Base-by-base conservation (phyloP, 2,113 vertebrate species). In the Halcyon malimbica region DNA sequence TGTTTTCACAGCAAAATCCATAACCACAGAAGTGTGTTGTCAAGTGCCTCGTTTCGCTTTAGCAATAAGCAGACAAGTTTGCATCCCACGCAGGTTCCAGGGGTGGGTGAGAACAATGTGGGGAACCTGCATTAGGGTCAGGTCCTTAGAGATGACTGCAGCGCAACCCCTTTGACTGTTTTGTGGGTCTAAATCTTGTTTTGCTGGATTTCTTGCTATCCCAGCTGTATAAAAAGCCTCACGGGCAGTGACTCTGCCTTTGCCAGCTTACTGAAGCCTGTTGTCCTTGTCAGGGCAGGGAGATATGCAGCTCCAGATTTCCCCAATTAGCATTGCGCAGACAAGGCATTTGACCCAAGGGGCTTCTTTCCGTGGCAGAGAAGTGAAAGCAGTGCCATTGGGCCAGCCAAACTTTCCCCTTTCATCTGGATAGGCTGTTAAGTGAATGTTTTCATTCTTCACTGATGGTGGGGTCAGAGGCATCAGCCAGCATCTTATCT, bases 401-500 rank as follows among this genome's bases (percentile, higher is more conserved):
- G 64, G 48, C 48, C 15, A 53, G 48, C 13, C 88, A 50, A 57
- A 17, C 77, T 60, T 63, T 79, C 16, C 54, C 33, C 88, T 96
- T 97, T 91, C 90, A 96, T 96, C 77, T 96, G 81, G 41, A 95
- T 93, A 89, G 82, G 91, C 91, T 65, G 57, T 94, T 89, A 94
- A 96, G 94, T 64, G 90, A 87, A 86, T 62, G 16, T n/a, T 96
- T 92, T n/a, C n/a, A n/a, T 77, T 88, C 83, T 88, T 77, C 23
- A 5, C 39, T 68, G 69, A n/a, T 64, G 56, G 21, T 21, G 29
- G 35, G 59, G 12, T 82, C 26, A 3, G 35, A 89, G 21, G 44
- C 92, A 41, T 57, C 80, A 39, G 77, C 77, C 87, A 69, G 74
- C 33, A 26, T 59, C 94, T 94, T 94, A 94, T 95, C 93, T 79